Base-by-base conservation (phyloP, 2,797 vertebrate species). In the Decapterus maruadsi region DNA sequence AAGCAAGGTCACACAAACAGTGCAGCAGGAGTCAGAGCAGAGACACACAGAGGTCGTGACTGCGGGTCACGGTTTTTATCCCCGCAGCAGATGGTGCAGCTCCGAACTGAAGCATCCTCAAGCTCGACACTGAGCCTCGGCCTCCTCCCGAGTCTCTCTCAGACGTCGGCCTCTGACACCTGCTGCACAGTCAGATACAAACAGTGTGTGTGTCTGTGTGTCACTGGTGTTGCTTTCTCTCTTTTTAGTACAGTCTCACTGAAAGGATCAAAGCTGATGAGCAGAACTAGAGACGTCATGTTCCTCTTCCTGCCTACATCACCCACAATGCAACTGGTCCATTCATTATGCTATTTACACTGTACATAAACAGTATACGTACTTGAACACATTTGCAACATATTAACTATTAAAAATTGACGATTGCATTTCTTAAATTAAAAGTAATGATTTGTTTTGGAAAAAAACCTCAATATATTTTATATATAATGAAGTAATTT, bases 1-100 rank as follows among this genome's bases (percentile, higher is more conserved):
- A 48, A 63, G 57, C 2, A 11, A 61, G 40, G 67, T 75, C 67
- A 63, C 34, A 40, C 50, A 70, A 62, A 75, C 61, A 58, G 50
- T 55, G 55, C 22, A 36, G 57, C 8, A 14, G 26, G 20, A 56
- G 48, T 34, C 2, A 22, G 11, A 50, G 46, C 46, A 22, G 50
- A 7, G 12, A n/a, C 40, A 11, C 42, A 67, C 22, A 57, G 76
- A 26, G 56, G 31, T 59, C 17, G 4, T 26, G 58, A 13, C 26
- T 64, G 60, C 40, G 58, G 48, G 38, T 68, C 16, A 64, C 46
- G 43, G 56, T 57, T 58, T 29, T 57, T 17, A 73, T 57, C 43
- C 20, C 4, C 53, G 26, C 13, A 43, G 65, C 72, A 81, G 78
- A 57, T 72, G 63, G 43, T 22, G 17, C 4, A 1, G 53, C 36